A percentile compares a stretch with the other conserved stretches of the same genome.
phyloP scores from a whole-genome alignment of 2,888 invertebrate genomes.

The Nowickia ferox region DNA sequence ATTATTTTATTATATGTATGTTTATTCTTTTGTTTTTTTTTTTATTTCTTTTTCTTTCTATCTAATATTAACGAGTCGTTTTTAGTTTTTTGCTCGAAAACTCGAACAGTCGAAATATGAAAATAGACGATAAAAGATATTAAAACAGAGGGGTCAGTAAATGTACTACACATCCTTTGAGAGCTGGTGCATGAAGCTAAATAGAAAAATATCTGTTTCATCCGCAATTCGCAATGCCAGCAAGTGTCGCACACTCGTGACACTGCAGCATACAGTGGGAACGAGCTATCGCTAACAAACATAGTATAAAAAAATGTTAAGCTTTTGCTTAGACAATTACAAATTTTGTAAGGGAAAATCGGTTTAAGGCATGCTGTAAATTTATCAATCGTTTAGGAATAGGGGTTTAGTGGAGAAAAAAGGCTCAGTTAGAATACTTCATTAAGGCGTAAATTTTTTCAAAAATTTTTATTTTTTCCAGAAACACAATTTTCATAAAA shows the following conservation, averaged over 20 bases:
- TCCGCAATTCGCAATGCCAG: conserved; percentile 48
- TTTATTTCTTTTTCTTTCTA: background rate
- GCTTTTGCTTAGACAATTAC: too few species aligned
- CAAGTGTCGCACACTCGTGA: conserved; percentile 61
- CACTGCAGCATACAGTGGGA: conserved; percentile 4
- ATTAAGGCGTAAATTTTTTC: too few species aligned
- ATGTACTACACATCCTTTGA: background rate
- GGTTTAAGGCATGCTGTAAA: too few species aligned
- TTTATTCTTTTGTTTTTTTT: conserved; percentile 3
- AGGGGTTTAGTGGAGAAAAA: too few species aligned
- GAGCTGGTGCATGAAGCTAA: conserved; percentile 5
- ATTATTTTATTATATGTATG: conserved; percentile 44
- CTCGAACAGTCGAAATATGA: conserved; percentile 48
- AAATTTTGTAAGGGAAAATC: too few species aligned
- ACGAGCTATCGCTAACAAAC: background rate
- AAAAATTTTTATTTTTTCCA: too few species aligned
- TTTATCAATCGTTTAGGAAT: too few species aligned
- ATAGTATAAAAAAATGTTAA: too few species aligned
- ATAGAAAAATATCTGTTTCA: conserved; percentile 35
- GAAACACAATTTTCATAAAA: too few species aligned
- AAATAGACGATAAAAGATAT: conserved; percentile 58
- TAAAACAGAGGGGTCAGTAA: background rate
- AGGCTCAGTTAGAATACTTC: too few species aligned
- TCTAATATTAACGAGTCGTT: conserved; percentile 42
- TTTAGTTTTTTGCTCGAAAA: conserved; percentile 24